These are phyloP conservation scores for Manis crassicaudata DNA, from an alignment of 2,797 vertebrate species.

Conservation along the genomic window DNA sequence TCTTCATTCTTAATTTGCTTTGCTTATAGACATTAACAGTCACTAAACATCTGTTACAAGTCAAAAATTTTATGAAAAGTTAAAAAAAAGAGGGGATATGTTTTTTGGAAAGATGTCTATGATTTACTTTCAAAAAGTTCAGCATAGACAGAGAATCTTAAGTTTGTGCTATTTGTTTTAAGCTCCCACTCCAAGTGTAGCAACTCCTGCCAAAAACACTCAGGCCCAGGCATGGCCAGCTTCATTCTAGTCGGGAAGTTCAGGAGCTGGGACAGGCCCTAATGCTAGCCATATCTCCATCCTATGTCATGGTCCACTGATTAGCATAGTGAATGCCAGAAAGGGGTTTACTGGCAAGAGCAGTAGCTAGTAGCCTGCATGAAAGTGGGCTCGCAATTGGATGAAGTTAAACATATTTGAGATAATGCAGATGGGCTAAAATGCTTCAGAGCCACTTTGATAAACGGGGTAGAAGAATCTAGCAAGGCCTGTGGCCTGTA, in stretches of 20 bases:
- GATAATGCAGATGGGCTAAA: neutral
- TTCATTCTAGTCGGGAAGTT: neutral
- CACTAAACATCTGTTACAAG: conserved; percentile 32
- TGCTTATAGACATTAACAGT: neutral
- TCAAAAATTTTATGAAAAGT: conserved; percentile 4
- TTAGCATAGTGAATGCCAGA: neutral
- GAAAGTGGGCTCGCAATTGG: neutral
- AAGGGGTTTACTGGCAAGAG: neutral
- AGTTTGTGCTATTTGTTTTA: conserved; percentile 23
- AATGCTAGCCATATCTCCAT: neutral
- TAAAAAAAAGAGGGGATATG: conserved; percentile 32
- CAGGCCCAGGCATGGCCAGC: neutral
- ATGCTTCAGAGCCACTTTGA: neutral
- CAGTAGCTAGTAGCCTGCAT: neutral
- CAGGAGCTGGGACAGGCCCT: neutral
- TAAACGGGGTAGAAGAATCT: neutral
- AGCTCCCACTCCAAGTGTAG: neutral
- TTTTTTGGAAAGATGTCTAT: neutral
- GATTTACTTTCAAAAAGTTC: conserved; percentile 36
- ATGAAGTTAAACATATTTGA: neutral
- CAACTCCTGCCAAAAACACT: neutral
- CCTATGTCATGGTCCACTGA: neutral
- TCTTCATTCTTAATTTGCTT: conserved; percentile 11
- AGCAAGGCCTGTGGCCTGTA: neutral
- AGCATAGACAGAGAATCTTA: neutral